Base-by-base conservation (phyloP, 2,797 vertebrate genomes). In the Mus minutoides region DNA sequence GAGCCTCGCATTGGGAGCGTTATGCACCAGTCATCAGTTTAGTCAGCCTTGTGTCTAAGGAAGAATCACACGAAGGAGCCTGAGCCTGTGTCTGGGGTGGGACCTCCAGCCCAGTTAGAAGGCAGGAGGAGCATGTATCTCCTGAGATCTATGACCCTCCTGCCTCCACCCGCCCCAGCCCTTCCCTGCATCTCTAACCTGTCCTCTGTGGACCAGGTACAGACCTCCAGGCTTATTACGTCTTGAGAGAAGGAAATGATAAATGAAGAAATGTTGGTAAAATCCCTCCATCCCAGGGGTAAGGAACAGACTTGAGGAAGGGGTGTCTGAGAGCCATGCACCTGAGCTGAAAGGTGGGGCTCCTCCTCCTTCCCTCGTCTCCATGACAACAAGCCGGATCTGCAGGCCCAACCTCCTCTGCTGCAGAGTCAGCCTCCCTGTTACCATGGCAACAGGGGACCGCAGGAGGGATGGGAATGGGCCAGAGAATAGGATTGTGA, bases 261-360 rank as follows among this genome's bases (percentile, higher is more conserved):
- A 13, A 62, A 75, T 13, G 21, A 8, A 46, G 24, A 40, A 77
- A n/a, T 19, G 40, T 46, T 67, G 11, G 46, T 56, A 49, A 54
- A 85, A 71, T 13, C 29, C 43, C 62, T 93, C 19, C 10, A n/a
- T 92, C 60, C n/a, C 54, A 29, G 7, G 52, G 67, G 46, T 69
- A 78, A 12, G 49, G 79, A 29, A 2, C 24, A 69, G 73, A 71
- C 16, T 56, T 77, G 52, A 46, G 88, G 49, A 95, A 49, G 60
- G 69, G 64, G 37, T 49, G 49, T 64, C 86, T 83, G 73, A 69
- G 75, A 77, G 64, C n/a, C 92, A 96, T 85, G 96, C 97, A 97
- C 96, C 97, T 98, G 98, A 93, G 97, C 97, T 98, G 97, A 98
- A 97, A 96, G 96, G 96, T 98, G 90, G 97, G 92, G 62, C 97